A percentile compares a stretch with the other conserved stretches of the same genome.
phyloP scores from a whole-genome alignment of 1,140 invertebrate species.

The Heliconius hewitsoni region DNA sequence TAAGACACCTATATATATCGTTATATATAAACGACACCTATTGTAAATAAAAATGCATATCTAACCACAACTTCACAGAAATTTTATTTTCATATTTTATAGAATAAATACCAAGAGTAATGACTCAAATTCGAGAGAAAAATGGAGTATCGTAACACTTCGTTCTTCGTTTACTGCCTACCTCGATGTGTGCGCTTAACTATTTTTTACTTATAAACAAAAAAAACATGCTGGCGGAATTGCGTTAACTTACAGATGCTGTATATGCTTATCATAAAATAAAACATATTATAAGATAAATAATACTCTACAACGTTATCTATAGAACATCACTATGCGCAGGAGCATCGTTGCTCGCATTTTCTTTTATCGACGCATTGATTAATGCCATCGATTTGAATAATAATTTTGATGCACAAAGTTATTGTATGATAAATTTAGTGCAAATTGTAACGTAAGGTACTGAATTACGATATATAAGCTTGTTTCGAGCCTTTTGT shows the following conservation, averaged over 20 bases:
- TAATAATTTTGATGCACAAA: constrained; percentile 80
- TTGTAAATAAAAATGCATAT: too few species aligned
- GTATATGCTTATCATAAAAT: neutral
- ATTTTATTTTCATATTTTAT: too few species aligned
- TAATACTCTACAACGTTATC: neutral
- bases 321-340: constrained; percentile 50
- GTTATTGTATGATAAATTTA: constrained; percentile 81
- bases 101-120: too few species aligned
- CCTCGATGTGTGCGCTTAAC: too few species aligned
- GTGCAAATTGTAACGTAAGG: constrained; percentile 78
- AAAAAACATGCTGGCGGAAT: too few species aligned
- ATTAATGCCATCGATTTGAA: constrained; percentile 80
- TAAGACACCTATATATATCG: too few species aligned
- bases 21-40: too few species aligned
- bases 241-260: neutral
- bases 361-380: constrained; percentile 79
- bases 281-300: constrained; percentile 7
- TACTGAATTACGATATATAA: constrained; percentile 37
- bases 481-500: neutral
- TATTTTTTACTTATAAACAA: too few species aligned
- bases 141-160: too few species aligned
- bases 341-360: constrained; percentile 67
- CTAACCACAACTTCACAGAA: too few species aligned
- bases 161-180: too few species aligned
- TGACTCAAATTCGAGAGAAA: too few species aligned